A percentile compares a stretch with the other conserved stretches of the same genome.
phyloP scores from a whole-genome alignment of 2,797 vertebrate species.

The Argentina silus region DNA sequence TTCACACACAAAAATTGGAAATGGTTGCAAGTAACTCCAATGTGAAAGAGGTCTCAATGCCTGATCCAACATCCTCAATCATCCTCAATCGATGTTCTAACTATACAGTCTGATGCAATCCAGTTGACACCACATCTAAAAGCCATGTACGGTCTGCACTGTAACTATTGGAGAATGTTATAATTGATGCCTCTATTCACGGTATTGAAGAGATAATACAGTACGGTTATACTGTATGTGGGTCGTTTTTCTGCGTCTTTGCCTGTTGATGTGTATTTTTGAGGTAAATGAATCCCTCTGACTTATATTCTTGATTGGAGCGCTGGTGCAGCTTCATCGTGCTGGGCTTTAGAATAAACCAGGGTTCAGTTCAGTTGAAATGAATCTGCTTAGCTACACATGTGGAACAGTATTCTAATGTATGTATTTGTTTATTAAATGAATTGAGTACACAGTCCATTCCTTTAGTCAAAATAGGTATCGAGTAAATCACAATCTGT shows the following conservation, averaged over 20 bases:
- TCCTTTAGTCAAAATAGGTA: no score
- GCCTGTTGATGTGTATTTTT: background rate
- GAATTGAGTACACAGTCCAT: no score
- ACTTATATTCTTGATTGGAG: background rate
- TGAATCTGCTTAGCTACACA: background rate
- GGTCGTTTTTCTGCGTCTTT: background rate
- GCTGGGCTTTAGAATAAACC: background rate
- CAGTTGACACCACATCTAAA: no score
- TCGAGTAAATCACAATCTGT: no score
- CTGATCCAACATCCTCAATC: no score
- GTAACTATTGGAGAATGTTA: background rate
- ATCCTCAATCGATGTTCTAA: no score
- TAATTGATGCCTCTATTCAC: background rate
- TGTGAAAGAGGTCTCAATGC: no score
- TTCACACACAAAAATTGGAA: background rate
- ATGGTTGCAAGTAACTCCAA: background rate
- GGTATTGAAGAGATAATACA: background rate
- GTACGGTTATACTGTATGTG: background rate
- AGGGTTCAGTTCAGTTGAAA: background rate
- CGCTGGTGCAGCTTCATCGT: background rate
- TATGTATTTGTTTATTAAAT: background rate
- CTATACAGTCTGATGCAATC: no score
- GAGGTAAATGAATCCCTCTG: background rate
- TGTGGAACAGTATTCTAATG: background rate
- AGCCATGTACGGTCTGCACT: background rate